Base-by-base conservation (phyloP, 2,797 vertebrate genomes). In the Nasua narica region DNA sequence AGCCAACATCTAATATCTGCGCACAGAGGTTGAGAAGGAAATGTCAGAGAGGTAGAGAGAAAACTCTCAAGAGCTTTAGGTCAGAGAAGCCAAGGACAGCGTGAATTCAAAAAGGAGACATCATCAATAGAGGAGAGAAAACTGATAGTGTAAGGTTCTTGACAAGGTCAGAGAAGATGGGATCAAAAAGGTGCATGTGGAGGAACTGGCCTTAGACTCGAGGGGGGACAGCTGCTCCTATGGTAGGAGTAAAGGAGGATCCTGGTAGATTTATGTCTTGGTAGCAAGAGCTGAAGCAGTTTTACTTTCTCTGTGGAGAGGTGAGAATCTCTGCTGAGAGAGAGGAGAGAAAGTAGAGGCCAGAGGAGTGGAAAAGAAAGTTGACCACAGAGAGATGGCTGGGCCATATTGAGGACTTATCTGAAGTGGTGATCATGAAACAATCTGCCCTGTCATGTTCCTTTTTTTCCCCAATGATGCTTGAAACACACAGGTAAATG, bases 61-160 rank as follows among this genome's bases (percentile, higher is more conserved):
- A 96, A 87, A 92, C 35, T 50, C 81, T 2, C 29, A 21, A 82
- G 83, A 89, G 67, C 67, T 93, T 69, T 69, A 13, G 14, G 58
- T 93, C 79, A 96, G n/a, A 83, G 87, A 93, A 94, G n/a, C 14
- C 54, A 95, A 94, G 58, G 62, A 60, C 87, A 87, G 8, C 58
- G 29, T 56, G 93, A 85, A 77, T 74, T 91, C 4, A 91, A 86
- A 95, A 94, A 91, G 50, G 23, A 79, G 70, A 78, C 2, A 91
- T 23, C 16, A 76, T 90, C 29, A 94, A 78, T 11, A 94, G 43
- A 94, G 70, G 90, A 92, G 35, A 86, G 50, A 96, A 96, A 72
- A 78, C 6, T 40, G 85, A 7, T 46, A 85, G 46, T 69, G 10
- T 74, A 72, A 96, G 7, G 23, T 50, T 96, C 84, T 65, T 90